phyloP scores from a whole-genome alignment of 2,113 vertebrate genomes.

The Oncorhynchus mykiss region DNA sequence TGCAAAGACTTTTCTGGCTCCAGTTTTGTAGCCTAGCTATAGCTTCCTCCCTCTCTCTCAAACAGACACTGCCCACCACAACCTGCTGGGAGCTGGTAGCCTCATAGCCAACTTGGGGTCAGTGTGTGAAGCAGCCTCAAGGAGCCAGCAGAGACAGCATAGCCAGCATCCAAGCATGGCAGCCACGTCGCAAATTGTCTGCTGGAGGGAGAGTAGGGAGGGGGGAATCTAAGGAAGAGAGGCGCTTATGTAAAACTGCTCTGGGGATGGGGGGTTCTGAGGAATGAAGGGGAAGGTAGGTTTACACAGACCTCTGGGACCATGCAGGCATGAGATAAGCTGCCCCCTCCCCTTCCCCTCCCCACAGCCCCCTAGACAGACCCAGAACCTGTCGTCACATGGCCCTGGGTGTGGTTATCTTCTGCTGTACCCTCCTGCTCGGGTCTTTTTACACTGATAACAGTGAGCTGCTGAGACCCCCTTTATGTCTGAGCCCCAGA shows the following conservation, averaged over 20 bases:
- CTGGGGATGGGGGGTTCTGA: constrained; percentile 17
- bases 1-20: constrained; percentile 8
- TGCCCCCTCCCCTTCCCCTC: not conserved
- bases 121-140: constrained; percentile 29
- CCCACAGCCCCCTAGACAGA: not conserved
- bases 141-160: constrained; percentile 9
- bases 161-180: constrained; percentile 14
- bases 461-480: constrained; percentile 34
- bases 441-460: constrained; percentile 59
- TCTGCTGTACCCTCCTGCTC: constrained; percentile 14
- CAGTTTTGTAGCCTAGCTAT: constrained; percentile 33
- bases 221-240: not conserved
- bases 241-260: constrained; percentile 21
- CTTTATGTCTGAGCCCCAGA: constrained; percentile 43
- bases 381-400: not conserved
- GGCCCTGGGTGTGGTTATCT: not conserved
- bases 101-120: constrained; percentile 17
- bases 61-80: constrained; percentile 14
- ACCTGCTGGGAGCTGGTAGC: constrained; percentile 24
- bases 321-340: constrained; percentile 60
- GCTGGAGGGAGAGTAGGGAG: not conserved
- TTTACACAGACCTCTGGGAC: constrained; percentile 56
- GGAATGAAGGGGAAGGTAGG: not conserved
- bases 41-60: constrained; percentile 39
- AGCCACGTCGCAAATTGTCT: not conserved